Evolutionary conservation across 1,140 invertebrate genomes (phyloP).

Genomic region (Conopomorpha cramerella): DNA sequence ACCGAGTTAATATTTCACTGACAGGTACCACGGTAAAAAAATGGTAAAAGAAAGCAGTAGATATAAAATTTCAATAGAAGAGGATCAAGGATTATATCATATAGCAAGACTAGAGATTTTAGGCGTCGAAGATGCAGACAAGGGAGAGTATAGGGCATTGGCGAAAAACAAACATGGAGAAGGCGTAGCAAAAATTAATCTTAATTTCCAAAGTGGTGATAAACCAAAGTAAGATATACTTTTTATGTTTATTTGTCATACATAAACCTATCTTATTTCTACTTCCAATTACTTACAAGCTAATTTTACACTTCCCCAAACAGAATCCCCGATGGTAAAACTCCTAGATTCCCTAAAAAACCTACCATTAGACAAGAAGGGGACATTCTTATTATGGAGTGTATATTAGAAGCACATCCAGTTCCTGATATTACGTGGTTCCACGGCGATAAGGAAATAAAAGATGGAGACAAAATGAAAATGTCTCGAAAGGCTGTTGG

Average conservation of each 20-base stretch:
- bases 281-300: neutral
- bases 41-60: conserved; percentile 77
- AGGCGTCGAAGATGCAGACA: conserved; percentile 82
- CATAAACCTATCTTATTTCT: too few species aligned
- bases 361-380: conserved; percentile 95
- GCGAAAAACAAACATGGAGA: conserved; percentile 92
- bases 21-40: conserved; percentile 84
- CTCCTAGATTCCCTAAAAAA: conserved; percentile 95
- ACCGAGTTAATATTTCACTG: conserved; percentile 3
- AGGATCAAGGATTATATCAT: conserved; percentile 88
- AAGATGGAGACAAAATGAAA: conserved; percentile 80
- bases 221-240: conserved; percentile 88
- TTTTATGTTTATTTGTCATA: too few species aligned
- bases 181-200: conserved; percentile 91
- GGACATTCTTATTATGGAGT: conserved; percentile 93
- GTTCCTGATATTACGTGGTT: conserved; percentile 95
- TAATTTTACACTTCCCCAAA: conserved; percentile 21
- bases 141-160: conserved; percentile 91
- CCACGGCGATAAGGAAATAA: conserved; percentile 82
- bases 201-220: conserved; percentile 91
- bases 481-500: conserved; percentile 83
- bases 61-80: conserved; percentile 77
- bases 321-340: conserved; percentile 94
- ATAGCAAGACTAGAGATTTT: conserved; percentile 83
- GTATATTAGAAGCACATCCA: conserved; percentile 91